Base-by-base conservation (phyloP, 53 echinoderm and acorn worm species). In the Henricia sp. region DNA sequence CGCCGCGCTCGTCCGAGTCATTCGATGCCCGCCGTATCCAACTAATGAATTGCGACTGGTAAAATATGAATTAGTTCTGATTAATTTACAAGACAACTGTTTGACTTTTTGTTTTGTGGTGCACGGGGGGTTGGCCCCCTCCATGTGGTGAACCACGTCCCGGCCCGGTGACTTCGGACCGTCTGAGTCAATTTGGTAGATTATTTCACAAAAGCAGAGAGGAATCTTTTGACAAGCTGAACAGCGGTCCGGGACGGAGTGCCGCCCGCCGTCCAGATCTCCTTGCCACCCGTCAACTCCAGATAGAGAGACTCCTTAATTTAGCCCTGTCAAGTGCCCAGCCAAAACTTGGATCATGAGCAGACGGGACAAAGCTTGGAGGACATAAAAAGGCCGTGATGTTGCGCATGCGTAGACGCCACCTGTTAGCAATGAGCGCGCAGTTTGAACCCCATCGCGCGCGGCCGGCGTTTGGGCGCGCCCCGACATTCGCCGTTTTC, bases 391-490 rank as follows among this genome's bases (percentile, higher is more conserved):
- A n/a, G 42, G 3, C 48, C 6, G 8, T 21, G 73, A 16, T 35
- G 33, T 57, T 40, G 84, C 84, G 89, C 89, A 84, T 89, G 89
- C 89, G 89, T 77, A 50, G 71, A 84, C 46, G 51, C 68, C 89
- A 75, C 89, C 74, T 83, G 89, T 89, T 67, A 44, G 37, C 17
- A 53, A 26, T 6, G 54, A n/a, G 74, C 74, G 74, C 74, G 74
- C 55, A 53, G 74, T 74, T 74, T 55, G 74, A 74, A 74, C 74
- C 74, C 39, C 20, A 23, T 24, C 68, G 12, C 25, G 52, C 26
- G 74, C 54, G n/a, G 23, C 37, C 55, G 53, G 54, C 54, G 54
- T 74, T 74, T 74, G 36, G 74, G 74, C 54, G 74, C 74, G 54
- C 74, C 30, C n/a, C 29, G 74, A 74, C 35, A 56, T 77, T 77